Base-by-base conservation (phyloP, 2,113 vertebrate species). In the Vidua chalybeata region DNA sequence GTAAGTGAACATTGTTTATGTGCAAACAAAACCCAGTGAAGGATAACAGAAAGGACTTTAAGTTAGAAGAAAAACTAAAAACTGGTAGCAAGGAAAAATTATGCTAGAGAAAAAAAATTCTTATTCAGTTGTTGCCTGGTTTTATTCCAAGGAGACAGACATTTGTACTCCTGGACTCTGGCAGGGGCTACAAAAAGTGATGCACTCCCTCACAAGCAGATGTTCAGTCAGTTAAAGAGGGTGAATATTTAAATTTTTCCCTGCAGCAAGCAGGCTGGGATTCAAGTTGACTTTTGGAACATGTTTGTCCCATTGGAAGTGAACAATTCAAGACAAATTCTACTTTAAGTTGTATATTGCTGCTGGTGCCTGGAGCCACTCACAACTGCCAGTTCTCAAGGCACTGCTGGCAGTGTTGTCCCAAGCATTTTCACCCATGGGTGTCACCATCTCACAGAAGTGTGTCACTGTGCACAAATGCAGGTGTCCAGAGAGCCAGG, bases 391-490 rank as follows among this genome's bases (percentile, higher is more conserved):
- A 39, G 4, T 24, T 43, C 66, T 78, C 77, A n/a, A 55, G 79
- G 33, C 6, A 6, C 11, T 11, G 23, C 1, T 84, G 55, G 37
- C 63, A 39, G n/a, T 9, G 39, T 13, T 62, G 51, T 80, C 62
- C 72, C 23, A 30, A 80, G 27, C 63, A 62, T 18, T n/a, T 43
- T 69, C 67, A 7, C n/a, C 23, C 37, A 7, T 0, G 1, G n/a
- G 9, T 13, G 43, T 7, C 61, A 59, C 2, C 16, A 55, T 2
- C 66, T 84, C 84, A 22, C 6, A 46, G 0, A 0, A 1, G 11
- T 7, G 4, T 6, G 43, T 6, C 22, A 48, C 6, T 0, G 27
- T 9, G 31, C 33, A 43, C 7, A 26, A 79, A 43, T 2, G 14
- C 8, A 58, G 76, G 10, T 0, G 3, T 35, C 54, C 73, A 61